Evolutionary conservation across 2,888 invertebrate species (phyloP).

Genomic region (Noctua pronuba): DNA sequence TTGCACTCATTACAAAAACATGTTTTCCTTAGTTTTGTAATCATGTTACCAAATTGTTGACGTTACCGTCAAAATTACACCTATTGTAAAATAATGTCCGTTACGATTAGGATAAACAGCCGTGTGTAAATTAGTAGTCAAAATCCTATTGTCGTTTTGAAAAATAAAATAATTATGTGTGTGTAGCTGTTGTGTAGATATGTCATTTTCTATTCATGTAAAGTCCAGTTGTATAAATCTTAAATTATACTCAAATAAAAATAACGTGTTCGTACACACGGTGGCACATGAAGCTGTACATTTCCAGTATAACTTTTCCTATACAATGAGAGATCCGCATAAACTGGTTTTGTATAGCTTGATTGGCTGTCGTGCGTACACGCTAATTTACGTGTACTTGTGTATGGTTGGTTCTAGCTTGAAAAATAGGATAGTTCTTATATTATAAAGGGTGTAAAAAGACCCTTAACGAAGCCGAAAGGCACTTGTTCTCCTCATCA

Average conservation of each 20-base stretch:
- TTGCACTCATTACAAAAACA: constrained; percentile 43
- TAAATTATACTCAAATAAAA: neutral
- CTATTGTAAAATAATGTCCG: constrained; percentile 14
- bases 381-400: too few relatives aligned
- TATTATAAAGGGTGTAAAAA: neutral
- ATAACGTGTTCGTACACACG: neutral
- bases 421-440: neutral
- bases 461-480: too few relatives aligned
- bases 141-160: neutral
- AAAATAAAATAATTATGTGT: neutral
- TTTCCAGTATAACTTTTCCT: too few relatives aligned
- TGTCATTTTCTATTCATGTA: neutral
- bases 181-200: neutral
- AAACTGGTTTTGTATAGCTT: too few relatives aligned
- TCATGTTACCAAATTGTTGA: constrained; percentile 44
- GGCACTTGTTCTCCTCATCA: too few relatives aligned
- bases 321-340: too few relatives aligned
- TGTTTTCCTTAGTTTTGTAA: constrained; percentile 50
- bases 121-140: neutral
- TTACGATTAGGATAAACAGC: constrained; percentile 11
- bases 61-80: constrained; percentile 7
- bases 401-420: neutral
- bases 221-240: neutral
- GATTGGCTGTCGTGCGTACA: too few relatives aligned
- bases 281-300: too few relatives aligned